phyloP scores from a whole-genome alignment of 2,797 vertebrate genomes.

The Pachyuromys duprasi region DNA sequence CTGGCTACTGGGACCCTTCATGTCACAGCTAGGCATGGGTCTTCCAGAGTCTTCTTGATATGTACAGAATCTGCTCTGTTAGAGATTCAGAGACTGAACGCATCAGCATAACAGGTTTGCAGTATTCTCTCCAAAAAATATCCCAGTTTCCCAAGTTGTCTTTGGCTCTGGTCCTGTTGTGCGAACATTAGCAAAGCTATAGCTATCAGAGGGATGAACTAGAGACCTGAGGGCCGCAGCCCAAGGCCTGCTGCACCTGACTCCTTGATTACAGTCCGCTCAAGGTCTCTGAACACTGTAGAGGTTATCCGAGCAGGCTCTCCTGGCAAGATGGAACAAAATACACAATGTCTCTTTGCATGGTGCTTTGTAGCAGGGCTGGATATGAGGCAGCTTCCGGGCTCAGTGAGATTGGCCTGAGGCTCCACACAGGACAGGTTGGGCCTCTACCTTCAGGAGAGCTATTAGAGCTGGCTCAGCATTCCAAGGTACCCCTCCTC shows the following conservation, averaged over 20 bases:
- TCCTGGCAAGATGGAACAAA: background rate
- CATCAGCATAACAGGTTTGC: background rate
- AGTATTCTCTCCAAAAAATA: too few relatives aligned
- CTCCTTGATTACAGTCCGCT: too few relatives aligned
- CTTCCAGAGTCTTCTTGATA: fast-evolving
- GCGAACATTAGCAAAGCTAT: background rate
- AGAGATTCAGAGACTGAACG: background rate
- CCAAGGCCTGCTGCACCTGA: background rate
- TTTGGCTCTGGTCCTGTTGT: background rate
- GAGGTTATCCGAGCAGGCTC: background rate
- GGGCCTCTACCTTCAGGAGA: background rate
- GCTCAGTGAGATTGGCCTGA: background rate
- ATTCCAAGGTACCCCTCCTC: too few relatives aligned
- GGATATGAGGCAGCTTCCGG: background rate
- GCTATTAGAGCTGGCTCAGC: background rate
- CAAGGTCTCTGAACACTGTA: background rate
- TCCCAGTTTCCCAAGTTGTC: background rate
- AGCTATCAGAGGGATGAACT: background rate
- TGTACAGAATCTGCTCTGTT: background rate
- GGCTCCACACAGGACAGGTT: background rate
- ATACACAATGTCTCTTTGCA: background rate
- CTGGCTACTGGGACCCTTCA: fast-evolving
- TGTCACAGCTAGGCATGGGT: background rate
- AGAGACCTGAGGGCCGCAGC: background rate
- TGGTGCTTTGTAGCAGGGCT: background rate